Conservation (phyloP, 1,140 invertebrate species). For the Matsumurasca onukii region DNA sequence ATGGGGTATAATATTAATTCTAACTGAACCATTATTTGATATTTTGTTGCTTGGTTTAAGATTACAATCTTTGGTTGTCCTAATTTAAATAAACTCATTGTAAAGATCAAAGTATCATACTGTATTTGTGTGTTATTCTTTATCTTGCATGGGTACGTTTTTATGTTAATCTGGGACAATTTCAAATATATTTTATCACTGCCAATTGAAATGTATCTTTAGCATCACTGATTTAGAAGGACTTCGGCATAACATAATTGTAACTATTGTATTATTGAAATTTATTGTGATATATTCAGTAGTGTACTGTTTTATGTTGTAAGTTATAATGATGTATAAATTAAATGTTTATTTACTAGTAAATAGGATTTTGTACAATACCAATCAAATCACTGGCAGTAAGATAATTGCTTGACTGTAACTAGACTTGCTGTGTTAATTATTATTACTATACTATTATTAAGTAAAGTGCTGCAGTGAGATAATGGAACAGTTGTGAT, state of each 20-base stretch:
- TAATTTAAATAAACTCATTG: too few relatives aligned
- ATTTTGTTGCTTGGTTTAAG: too few relatives aligned
- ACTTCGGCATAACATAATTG: not conserved
- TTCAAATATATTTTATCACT: not conserved
- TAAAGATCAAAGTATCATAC: not conserved
- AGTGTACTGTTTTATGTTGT: not conserved
- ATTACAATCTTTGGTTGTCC: too few relatives aligned
- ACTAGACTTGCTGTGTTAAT: not conserved
- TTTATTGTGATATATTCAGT: slow-evolving; percentile 20
- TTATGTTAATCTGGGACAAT: not conserved
- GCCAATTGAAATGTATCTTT: not conserved
- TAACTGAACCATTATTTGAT: too few relatives aligned
- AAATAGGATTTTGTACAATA: not conserved
- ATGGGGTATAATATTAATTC: too few relatives aligned
- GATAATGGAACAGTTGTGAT: not conserved
- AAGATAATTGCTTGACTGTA: not conserved
- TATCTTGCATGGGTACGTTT: not conserved
- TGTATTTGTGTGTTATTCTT: not conserved
- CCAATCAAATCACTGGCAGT: not conserved
- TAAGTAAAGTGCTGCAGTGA: not conserved
- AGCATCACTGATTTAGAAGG: slow-evolving; percentile 11
- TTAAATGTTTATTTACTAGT: not conserved
- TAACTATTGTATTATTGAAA: not conserved
- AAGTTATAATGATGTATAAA: slow-evolving; percentile 1
- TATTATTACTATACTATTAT: not conserved